Evolutionary conservation across 2,888 invertebrate genomes (phyloP).

Genomic region (Nomada ruficornis): DNA sequence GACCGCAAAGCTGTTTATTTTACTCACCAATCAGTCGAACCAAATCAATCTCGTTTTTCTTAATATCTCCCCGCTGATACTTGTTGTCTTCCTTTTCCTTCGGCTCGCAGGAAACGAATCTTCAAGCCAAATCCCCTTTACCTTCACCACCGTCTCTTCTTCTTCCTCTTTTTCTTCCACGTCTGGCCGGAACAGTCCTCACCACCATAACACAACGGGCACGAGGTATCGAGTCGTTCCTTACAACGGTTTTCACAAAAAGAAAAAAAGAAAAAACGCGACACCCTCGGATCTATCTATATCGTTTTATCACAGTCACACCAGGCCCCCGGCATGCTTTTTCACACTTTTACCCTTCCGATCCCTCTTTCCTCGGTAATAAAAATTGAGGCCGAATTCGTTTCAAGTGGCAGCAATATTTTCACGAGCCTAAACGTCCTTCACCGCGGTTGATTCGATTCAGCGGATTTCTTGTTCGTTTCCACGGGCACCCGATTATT

Average conservation of each 20-base stretch:
- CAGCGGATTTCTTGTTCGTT: not conserved
- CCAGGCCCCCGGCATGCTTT: not conserved
- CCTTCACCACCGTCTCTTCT: slow-evolving; percentile 40
- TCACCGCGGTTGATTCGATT: not conserved
- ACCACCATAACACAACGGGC: slow-evolving; percentile 71
- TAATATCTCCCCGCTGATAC: slow-evolving; percentile 12
- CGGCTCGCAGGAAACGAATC: not conserved
- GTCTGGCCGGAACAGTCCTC: slow-evolving; percentile 60
- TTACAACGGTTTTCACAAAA: slow-evolving; percentile 28
- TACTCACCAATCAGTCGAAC: slow-evolving; percentile 58
- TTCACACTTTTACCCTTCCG: not conserved
- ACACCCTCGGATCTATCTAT: slow-evolving; percentile 33
- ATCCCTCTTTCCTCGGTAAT: not conserved
- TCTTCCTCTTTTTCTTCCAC: slow-evolving; percentile 65
- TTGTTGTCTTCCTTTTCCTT: not conserved
- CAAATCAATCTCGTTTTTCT: slow-evolving; percentile 23
- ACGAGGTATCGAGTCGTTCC: slow-evolving; percentile 17
- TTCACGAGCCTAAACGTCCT: not conserved
- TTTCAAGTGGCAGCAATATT: not conserved
- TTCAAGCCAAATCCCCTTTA: not conserved
- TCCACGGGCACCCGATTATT: not conserved
- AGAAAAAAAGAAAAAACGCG: not conserved
- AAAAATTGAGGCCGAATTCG: no score
- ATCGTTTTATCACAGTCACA: slow-evolving; percentile 20
- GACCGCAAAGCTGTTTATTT: not conserved